A percentile compares a stretch with the other conserved stretches of the same genome.
Conservation (phyloP, 2,113 vertebrate genomes). For the Eulemur macaco region DNA sequence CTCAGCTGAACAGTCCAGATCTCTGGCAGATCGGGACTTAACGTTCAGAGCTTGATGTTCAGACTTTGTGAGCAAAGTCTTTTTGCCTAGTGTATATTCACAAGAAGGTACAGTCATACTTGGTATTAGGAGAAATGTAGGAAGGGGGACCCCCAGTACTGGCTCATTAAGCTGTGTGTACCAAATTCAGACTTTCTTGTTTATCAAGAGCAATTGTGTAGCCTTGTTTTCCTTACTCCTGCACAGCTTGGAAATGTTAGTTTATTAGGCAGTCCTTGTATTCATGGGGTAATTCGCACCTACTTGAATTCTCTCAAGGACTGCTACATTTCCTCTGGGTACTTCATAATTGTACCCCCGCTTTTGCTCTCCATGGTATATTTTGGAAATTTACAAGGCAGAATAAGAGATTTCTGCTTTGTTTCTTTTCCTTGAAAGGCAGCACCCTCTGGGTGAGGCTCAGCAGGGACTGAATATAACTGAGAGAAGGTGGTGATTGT, state of each 20-base stretch:
- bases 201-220: background rate
- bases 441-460: background rate
- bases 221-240: background rate
- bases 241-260: background rate
- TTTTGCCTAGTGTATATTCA: background rate
- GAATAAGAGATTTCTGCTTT: background rate
- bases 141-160: background rate
- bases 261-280: background rate
- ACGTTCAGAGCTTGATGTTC: background rate
- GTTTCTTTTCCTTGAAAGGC: background rate
- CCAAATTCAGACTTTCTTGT: background rate
- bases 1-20: too few species aligned
- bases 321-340: background rate
- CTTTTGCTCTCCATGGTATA: rapidly evolving
- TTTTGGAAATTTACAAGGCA: background rate
- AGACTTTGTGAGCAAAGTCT: background rate
- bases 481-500: background rate
- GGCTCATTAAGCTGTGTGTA: background rate
- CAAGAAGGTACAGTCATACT: background rate
- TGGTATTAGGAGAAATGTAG: background rate
- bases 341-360: rapidly evolving
- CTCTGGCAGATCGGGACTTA: background rate
- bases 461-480: background rate
- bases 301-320: background rate
- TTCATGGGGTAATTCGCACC: background rate